Conservation (phyloP, 1,140 invertebrate genomes). For the Drosophila trapezifrons region DNA sequence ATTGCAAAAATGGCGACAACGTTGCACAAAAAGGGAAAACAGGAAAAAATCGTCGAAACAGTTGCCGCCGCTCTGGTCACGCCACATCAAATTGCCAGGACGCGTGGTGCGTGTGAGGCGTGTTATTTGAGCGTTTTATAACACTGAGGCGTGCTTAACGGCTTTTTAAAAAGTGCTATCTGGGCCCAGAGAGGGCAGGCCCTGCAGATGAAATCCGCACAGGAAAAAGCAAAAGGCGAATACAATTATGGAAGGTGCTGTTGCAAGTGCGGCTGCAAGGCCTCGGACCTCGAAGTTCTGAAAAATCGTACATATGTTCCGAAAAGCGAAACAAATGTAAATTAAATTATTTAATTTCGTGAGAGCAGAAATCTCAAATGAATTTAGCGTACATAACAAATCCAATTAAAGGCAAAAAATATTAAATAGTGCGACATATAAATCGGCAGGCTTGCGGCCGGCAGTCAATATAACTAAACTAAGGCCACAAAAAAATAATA, state of each 20-base stretch:
- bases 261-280: not conserved
- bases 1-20: conserved; percentile 49
- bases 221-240: conserved; percentile 18
- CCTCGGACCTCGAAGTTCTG: not conserved
- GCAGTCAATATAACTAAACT: conserved; percentile 56
- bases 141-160: conserved; percentile 75
- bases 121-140: conserved; percentile 74
- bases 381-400: conserved; percentile 63
- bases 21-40: conserved; percentile 29
- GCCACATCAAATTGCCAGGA: conserved; percentile 70
- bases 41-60: conserved; percentile 32
- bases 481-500: conserved; percentile 1
- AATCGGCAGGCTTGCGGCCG: conserved; percentile 2
- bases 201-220: not conserved
- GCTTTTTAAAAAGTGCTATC: conserved; percentile 73
- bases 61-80: conserved; percentile 58
- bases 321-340: not conserved
- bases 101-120: conserved; percentile 61
- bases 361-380: conserved; percentile 31
- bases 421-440: conserved; percentile 52
- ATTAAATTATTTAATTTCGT: not conserved
- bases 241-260: conserved; percentile 3
- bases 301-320: not conserved
- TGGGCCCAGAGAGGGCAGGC: conserved; percentile 32
- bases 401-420: conserved; percentile 57